Evolutionary conservation across 2,888 invertebrate genomes (phyloP), one percentile per base, ranked within the genome.

Genomic region (Branchellion lobata): DNA sequence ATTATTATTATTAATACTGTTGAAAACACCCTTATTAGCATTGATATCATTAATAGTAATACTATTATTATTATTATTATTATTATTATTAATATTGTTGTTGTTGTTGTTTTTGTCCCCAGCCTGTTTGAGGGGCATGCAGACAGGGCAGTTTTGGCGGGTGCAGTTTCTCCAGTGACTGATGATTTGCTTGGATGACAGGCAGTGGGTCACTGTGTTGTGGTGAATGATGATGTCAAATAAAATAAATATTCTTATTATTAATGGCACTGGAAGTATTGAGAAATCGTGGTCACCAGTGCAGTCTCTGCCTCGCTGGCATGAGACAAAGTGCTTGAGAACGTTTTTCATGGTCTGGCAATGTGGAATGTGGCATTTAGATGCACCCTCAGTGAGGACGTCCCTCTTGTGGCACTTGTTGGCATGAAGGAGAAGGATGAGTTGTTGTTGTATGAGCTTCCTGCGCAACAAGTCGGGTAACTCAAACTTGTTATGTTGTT

Each of bases 331-430:
- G 86, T 99, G 99, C 85, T 93, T 94, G 82, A 99, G 90, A 24
- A 99, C 98, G 84, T 94, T 95, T 88, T 99, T 98, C 99, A 99
- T 99, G 2, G 97, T 97, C 87, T 94, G 93, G 89, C 99, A 99
- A 88, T 99, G 97, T n/a, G 96, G 96, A 83, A 99, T 90, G 34
- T 92, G 92, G 88, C 99, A 99, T 27, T 83, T 81, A 21, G 92
- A 92, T 82, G 91, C 90, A 86, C 93, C 93, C 18, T 79, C 81
- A 0, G 90, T 91, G 27, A 31, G 40, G 84, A 92, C 92, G 89
- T 99, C 98, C 68, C 97, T 91, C 75, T 96, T 91, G 89, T 97
- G 96, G 71, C 99, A 99, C 89, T 98, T 98, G 89, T 99, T 98
- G 82, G 99, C 99, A 89, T 99, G 99, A 73, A 99, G 90, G 80